Base-by-base conservation (phyloP, 2,888 invertebrate genomes). In the Colletes collaris region DNA sequence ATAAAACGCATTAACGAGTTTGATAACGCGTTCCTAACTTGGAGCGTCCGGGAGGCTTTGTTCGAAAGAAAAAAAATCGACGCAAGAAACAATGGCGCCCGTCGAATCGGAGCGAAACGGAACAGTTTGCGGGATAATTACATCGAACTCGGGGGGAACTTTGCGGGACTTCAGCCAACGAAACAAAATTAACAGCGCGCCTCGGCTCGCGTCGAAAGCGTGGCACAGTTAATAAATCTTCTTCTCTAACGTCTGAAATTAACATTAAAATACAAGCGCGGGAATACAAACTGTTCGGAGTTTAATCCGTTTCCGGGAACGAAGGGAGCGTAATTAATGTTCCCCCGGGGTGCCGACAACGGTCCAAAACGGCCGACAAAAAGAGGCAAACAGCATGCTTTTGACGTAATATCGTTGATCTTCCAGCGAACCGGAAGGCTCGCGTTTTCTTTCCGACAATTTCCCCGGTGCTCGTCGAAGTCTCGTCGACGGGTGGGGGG, bases 231-330 rank as follows among this genome's bases (percentile, higher is more conserved):
- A 62, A 78, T 78, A 78, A 76, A 78, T 78, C 76, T 76, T 76
- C 78, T 76, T 76, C 69, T n/a, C 60, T 55, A 60, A 76, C 60
- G 76, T 76, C 65, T 76, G 53, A 76, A 78, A 78, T 78, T 76
- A 76, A 78, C 78, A 76, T 76, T 78, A 70, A 78, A 78, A 78
- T 65, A 69, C 56, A 60, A 65, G 50, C 49, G 44, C 55, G 59
- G 40, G 68, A 59, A 55, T 69, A 64, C 75, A 67, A 74, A 74
- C 67, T 63, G 69, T 44, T 60, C 19, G 44, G 55, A 64, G 69
- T 78, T 78, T 76, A 78, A 76, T 78, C 76, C 65, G 59, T 69
- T 78, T n/a, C 64, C 53, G 58, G n/a, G 59, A 50, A 69, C 68
- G 64, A 58, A 65, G 69, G 35, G 69, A 44, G 60, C 37, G 76